Percentiles rank a stretch among this genome's conserved stretches.
Conservation (phyloP, 2,797 vertebrate genomes). For the Podarcis siculus region DNA sequence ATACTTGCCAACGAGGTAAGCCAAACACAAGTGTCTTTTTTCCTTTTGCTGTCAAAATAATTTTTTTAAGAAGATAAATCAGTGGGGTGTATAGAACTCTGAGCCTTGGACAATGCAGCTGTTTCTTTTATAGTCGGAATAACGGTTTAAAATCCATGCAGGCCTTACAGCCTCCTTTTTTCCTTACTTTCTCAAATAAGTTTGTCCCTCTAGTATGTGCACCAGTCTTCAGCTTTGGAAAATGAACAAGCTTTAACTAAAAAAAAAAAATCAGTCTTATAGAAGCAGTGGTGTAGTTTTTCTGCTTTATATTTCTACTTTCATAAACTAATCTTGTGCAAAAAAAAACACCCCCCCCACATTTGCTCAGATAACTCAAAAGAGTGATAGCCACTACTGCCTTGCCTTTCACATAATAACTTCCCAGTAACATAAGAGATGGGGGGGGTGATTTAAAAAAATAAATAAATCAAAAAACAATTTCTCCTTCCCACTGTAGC, state of each 20-base stretch:
- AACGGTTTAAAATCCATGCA: neutral
- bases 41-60: neutral
- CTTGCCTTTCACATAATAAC: neutral
- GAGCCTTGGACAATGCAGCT: neutral
- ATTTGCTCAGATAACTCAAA: neutral
- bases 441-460: neutral
- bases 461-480: neutral
- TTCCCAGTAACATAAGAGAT: neutral
- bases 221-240: neutral
- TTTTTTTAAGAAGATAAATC: slow-evolving; percentile 14
- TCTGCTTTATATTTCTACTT: neutral
- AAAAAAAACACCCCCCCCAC: neutral
- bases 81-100: neutral
- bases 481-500: neutral
- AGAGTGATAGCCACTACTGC: neutral
- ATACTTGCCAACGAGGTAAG: slow-evolving; percentile 56
- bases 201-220: neutral
- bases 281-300: neutral
- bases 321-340: neutral
- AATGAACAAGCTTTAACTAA: neutral
- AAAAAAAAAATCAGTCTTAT: neutral
- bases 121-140: neutral
- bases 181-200: neutral
- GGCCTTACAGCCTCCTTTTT: neutral
- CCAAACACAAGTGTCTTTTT: slow-evolving; percentile 70